Evolutionary conservation across 2,888 invertebrate genomes (phyloP).

Genomic region (Pollenia amentaria): DNA sequence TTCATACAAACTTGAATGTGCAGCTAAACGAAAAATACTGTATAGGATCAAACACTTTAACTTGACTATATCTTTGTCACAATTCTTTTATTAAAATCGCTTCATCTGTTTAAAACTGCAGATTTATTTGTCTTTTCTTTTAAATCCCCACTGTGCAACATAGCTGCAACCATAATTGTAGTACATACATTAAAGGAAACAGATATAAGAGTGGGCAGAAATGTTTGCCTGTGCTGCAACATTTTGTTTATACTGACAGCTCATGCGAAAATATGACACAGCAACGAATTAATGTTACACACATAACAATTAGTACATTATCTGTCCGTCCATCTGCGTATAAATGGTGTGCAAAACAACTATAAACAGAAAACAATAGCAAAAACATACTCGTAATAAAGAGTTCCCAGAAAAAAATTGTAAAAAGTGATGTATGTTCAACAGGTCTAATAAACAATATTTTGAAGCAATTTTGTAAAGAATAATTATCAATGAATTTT

Average conservation of each 20-base stretch:
- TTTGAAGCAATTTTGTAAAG: too few species aligned
- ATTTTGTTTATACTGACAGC: conserved; percentile 56
- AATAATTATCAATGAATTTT: not conserved
- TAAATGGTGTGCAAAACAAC: conserved; percentile 23
- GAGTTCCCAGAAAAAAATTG: not conserved
- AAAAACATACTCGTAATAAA: not conserved
- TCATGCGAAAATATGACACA: conserved; percentile 66
- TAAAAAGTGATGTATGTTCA: not conserved
- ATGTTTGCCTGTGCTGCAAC: conserved; percentile 22
- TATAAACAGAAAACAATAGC: conserved; percentile 10
- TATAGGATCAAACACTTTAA: too few species aligned
- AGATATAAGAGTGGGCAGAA: conserved; percentile 10
- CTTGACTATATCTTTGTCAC: too few species aligned
- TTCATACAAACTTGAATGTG: too few species aligned
- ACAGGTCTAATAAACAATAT: not conserved
- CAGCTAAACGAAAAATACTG: too few species aligned
- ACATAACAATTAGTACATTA: conserved; percentile 50
- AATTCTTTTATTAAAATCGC: too few species aligned
- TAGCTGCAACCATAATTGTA: not conserved
- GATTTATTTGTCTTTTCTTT: too few species aligned
- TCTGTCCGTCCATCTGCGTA: conserved; percentile 32
- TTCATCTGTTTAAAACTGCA: too few species aligned
- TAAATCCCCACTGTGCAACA: not conserved
- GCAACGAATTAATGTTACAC: conserved; percentile 58
- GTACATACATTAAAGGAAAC: not conserved